Conservation (phyloP, 2,888 invertebrate species). For the Vanessa cardui region DNA sequence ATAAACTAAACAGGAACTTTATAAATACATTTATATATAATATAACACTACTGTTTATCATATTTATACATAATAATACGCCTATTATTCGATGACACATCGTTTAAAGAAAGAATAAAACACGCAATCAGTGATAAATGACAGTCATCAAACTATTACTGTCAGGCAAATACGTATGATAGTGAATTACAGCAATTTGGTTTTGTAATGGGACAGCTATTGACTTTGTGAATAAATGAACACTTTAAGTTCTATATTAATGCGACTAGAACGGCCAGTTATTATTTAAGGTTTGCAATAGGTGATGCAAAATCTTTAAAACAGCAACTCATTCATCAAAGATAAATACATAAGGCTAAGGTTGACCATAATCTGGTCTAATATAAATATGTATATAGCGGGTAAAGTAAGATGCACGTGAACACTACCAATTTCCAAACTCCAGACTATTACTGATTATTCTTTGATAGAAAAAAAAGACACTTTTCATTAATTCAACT, state of each 20-base stretch:
- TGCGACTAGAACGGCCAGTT: slow-evolving; percentile 3
- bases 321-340: no score
- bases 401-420: no score
- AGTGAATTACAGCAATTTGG: slow-evolving; percentile 35
- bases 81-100: slow-evolving; percentile 19
- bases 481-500: no score
- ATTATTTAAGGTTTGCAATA: background rate
- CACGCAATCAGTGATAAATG: slow-evolving; percentile 37
- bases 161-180: slow-evolving; percentile 35
- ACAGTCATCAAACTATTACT: slow-evolving; percentile 37
- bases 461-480: no score
- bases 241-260: slow-evolving; percentile 31
- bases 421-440: no score
- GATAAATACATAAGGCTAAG: no score
- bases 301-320: no score
- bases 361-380: no score
- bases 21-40: background rate
- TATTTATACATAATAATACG: background rate
- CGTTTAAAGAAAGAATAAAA: slow-evolving; percentile 29
- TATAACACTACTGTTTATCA: background rate
- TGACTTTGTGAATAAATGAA: slow-evolving; percentile 29
- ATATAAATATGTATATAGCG: no score
- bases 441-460: no score
- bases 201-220: slow-evolving; percentile 25
- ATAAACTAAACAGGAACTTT: background rate